Conservation (phyloP, 2,888 invertebrate genomes). For the Tetranychus truncatus region DNA sequence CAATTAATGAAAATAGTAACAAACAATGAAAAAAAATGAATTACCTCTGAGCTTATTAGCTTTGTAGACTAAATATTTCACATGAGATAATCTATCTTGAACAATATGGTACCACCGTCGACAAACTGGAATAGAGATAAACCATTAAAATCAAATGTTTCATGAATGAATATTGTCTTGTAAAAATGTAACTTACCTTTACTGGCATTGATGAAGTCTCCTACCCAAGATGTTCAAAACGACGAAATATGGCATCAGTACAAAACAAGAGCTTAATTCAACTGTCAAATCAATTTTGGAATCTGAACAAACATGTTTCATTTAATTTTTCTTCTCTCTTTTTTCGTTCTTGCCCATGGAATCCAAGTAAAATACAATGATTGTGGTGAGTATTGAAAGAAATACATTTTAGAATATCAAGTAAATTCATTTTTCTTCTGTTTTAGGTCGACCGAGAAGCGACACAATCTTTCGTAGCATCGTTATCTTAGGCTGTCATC, state of each 20-base stretch:
- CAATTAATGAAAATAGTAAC: no score
- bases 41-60: neutral
- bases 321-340: neutral
- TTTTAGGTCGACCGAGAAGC: neutral
- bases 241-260: no score
- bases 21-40: neutral
- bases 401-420: neutral
- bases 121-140: no score
- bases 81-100: no score
- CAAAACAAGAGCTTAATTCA: neutral
- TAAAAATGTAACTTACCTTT: no score
- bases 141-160: no score
- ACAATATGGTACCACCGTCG: no score
- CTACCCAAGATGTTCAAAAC: no score
- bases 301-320: neutral
- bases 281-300: neutral
- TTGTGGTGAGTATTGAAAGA: slow-evolving; percentile 3
- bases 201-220: no score
- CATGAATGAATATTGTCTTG: no score
- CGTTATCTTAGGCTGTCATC: neutral
- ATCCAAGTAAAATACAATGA: neutral
- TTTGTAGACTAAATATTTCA: no score
- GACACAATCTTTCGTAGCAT: neutral
- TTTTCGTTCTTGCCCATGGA: neutral
- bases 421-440: neutral